Evolutionary conservation across 2,888 invertebrate genomes (phyloP), one percentile per base, ranked within the genome.

Genomic region (Chrysopilus asiliformis): DNA sequence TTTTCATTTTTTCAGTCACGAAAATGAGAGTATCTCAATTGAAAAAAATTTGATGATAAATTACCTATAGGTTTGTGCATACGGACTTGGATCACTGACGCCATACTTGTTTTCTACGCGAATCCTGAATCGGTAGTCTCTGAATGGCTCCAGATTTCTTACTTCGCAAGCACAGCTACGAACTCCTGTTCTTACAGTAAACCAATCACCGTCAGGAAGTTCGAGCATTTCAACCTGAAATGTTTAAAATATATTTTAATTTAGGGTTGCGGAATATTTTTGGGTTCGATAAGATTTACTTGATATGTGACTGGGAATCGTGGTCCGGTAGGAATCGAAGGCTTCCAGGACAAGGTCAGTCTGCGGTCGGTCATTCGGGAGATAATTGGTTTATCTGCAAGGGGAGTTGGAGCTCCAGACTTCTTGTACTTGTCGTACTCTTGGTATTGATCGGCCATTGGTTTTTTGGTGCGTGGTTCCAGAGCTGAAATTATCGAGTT

Each of bases 91-190:
- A 57, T 97, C 95, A 62, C 91, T 91, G 45, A 93, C 77, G 28
- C 97, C 97, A 58, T 84, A 90, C 58, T 89, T 86, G 66, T 97
- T 98, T 59, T 95, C 94, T 3, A 97, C 97, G 24, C 94, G 74
- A 25, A 97, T 77, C 41, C 98, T 74, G 70, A 95, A 93, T 60
- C 84, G 82, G 66, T 98, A 98, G 64, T 95, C 94, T 44, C 84
- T 74, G 68, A 87, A 86, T 2, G 95, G 91, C 53, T 87, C 82
- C 44, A 97, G 66, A 60, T 89, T 86, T 44, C 82, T 72, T 40
- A 94, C 80, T 55, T 91, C 90, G 61, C 87, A 90, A 22, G 78
- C 81, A 57, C 89, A 89, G 45, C 86, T 86, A 42, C 90, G 76
- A 10, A 93, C 76, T 3, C 86, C 86, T 2, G 81, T 76, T 46